Percentiles rank a stretch among this genome's conserved stretches.
These are phyloP conservation scores for Crypturellus undulatus DNA, from an alignment of 2,113 vertebrate species.

Conservation along the genomic window DNA sequence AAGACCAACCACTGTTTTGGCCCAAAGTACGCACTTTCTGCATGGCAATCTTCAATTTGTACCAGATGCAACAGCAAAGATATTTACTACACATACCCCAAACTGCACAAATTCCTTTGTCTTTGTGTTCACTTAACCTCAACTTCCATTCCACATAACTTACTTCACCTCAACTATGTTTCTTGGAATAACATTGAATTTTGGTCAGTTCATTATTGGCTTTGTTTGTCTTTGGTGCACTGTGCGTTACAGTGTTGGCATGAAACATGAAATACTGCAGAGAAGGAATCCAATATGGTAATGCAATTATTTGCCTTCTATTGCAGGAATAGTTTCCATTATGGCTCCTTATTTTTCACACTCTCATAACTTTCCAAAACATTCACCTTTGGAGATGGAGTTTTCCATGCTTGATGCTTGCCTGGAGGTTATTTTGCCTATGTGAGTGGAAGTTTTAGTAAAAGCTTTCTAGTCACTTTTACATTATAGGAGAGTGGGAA, in stretches of 20 bases:
- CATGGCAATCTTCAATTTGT: constrained; percentile 45
- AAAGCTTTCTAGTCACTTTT: background rate
- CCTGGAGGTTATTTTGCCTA: constrained; percentile 38
- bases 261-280: background rate
- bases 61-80: constrained; percentile 48
- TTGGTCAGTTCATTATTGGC: constrained; percentile 46
- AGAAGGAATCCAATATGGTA: constrained; percentile 35
- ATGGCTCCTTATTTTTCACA: constrained; percentile 27
- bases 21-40: constrained; percentile 17
- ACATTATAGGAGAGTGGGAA: background rate
- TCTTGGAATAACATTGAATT: constrained; percentile 44
- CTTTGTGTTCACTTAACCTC: constrained; percentile 65
- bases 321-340: constrained; percentile 61
- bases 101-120: constrained; percentile 58
- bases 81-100: constrained; percentile 40
- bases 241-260: constrained; percentile 16
- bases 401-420: constrained; percentile 45
- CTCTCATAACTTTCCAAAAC: constrained; percentile 63
- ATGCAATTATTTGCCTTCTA: background rate
- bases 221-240: constrained; percentile 41
- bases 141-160: constrained; percentile 53
- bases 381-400: constrained; percentile 41
- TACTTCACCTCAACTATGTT: constrained; percentile 70
- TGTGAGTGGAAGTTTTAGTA: background rate
- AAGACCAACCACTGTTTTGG: constrained; percentile 49